Base-by-base conservation (phyloP, 2,888 invertebrate genomes). In the Dryadula phaetusa region DNA sequence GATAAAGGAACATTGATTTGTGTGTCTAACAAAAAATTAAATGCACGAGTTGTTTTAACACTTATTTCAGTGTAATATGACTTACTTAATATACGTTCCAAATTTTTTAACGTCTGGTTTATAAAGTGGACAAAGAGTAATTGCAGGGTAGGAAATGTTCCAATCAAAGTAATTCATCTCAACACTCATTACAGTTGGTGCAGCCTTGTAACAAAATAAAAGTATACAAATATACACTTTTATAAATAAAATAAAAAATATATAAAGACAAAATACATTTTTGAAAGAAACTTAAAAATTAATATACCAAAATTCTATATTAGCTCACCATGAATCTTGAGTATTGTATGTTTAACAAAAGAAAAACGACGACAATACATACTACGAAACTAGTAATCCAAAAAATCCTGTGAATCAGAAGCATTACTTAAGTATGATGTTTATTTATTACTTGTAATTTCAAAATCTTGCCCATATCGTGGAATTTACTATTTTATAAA, bases 161-260 rank as follows among this genome's bases (percentile, higher is more conserved):
- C 95, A 95, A 67, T 94, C 93, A 73, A 95, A 94, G 76, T 95
- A 94, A 80, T 96, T 95, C 76, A 95, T 94, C 82, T 96, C 95
- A 83, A 95, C 95, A 53, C 95, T 95, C 80, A 95, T 95, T 16
- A 96, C 95, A 65, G 94, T 94, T 10, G 95, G 95, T 63, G 95
- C 94, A 75, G 94, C 93, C 90, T 94, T 89, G 1, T 28, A 64
- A 14, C 16, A 28, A 28, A 40, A 10, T 16, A n/a, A 22, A 44
- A 44, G 42, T n/a, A 6, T 42, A 14, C 7, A 25, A 8, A 12
- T 12, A 12, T 12, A 20, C 12, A 20, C 10, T 32, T 18, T 32
- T 12, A 22, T 52, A 22, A 12, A 22, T 14, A 25, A 22, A 22
- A 10, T 5, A 47, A 22, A 22, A n/a, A 34, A 10, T 34, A 46